These are phyloP conservation scores for Corythoichthys haematopterus DNA, from an alignment of 2,113 vertebrate species.

Conservation along the genomic window DNA sequence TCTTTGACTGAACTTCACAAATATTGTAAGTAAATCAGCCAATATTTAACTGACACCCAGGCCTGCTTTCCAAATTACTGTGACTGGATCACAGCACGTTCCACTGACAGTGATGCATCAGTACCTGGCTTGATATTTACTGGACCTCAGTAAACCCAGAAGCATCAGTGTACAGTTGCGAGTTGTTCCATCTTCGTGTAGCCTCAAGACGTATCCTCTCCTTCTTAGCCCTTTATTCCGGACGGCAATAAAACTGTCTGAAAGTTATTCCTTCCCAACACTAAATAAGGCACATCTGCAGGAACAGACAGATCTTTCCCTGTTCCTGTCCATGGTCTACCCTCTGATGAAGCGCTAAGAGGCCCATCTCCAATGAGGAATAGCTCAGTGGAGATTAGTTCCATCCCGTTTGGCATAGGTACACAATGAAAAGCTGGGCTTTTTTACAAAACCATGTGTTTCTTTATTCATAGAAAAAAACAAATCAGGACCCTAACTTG, in stretches of 20 bases:
- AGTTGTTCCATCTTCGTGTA: constrained; percentile 28
- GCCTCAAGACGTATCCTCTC: constrained; percentile 18
- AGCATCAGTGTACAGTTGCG: constrained; percentile 10
- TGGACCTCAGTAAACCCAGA: constrained; percentile 14
- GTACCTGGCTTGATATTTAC: constrained; percentile 21
- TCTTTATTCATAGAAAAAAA: constrained; percentile 33
- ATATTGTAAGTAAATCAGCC: constrained; percentile 32
- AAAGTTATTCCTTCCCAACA: constrained; percentile 48
- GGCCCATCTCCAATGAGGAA: constrained; percentile 72
- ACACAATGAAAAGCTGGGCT: constrained; percentile 48
- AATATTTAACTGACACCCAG: constrained; percentile 21
- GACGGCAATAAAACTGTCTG: constrained; percentile 49
- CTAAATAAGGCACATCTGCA: constrained; percentile 58
- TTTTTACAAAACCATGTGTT: constrained; percentile 31
- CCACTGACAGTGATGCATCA: constrained; percentile 31
- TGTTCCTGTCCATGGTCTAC: constrained; percentile 31
- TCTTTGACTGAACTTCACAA: constrained; percentile 15
- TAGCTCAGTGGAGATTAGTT: constrained; percentile 72
- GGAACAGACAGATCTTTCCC: constrained; percentile 45
- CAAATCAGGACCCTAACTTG: constrained; percentile 17
- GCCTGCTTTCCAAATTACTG: constrained; percentile 15
- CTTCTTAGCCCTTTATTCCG: constrained; percentile 24
- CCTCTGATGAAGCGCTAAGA: constrained; percentile 42
- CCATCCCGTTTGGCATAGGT: constrained; percentile 70
- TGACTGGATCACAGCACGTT: constrained; percentile 19